Conservation (phyloP, 2,888 invertebrate genomes). For the Callyntrura sp. region DNA sequence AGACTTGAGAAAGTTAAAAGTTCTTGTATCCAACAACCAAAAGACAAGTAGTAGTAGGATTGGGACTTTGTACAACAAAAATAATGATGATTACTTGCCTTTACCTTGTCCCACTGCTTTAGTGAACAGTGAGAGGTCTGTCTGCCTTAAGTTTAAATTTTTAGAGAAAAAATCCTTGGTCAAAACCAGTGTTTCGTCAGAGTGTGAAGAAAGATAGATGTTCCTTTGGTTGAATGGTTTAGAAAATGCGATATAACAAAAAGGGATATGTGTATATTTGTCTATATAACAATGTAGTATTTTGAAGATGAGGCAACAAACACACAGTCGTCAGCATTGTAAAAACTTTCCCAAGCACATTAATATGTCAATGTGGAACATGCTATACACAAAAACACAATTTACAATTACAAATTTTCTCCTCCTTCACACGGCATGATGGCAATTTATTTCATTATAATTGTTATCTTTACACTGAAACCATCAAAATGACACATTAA, state of each 20-base stretch:
- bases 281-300: not conserved
- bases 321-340: not conserved
- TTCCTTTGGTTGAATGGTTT: not conserved
- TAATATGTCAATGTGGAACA: not conserved
- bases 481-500: constrained; percentile 41
- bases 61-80: constrained; percentile 4
- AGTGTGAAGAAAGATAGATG: no score
- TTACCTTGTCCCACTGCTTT: constrained; percentile 51
- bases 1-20: constrained; percentile 31
- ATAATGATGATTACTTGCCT: constrained; percentile 21
- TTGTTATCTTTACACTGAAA: constrained; percentile 49
- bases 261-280: constrained; percentile 1
- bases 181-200: not conserved
- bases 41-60: not conserved
- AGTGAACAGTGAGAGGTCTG: constrained; percentile 45
- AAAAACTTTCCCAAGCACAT: constrained; percentile 52
- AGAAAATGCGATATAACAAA: constrained; percentile 3
- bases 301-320: not conserved
- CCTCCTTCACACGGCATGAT: constrained; percentile 42
- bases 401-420: constrained; percentile 41
- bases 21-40: not conserved
- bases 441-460: constrained; percentile 45
- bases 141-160: constrained; percentile 10
- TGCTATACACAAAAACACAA: not conserved
- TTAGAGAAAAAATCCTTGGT: constrained; percentile 10